A percentile compares a stretch with the other conserved stretches of the same genome.
phyloP scores from a whole-genome alignment of 2,797 vertebrate genomes.

The Mastacembelus armatus region DNA sequence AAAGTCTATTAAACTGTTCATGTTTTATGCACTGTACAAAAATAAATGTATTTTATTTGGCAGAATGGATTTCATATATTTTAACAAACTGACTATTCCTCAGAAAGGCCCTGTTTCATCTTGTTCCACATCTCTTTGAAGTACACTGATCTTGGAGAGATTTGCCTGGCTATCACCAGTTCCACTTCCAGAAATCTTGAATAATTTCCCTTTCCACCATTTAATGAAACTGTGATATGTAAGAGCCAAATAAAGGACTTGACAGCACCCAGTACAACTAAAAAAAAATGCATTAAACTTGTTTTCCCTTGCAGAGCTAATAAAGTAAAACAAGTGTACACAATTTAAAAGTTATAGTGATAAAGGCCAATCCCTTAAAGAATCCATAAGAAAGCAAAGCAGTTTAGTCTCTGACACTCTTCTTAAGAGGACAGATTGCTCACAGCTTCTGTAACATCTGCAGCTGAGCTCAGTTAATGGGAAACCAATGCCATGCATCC shows the following conservation, averaged over 20 bases:
- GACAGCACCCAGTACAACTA: not conserved
- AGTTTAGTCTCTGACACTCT: slow-evolving; percentile 20
- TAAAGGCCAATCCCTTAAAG: slow-evolving; percentile 31
- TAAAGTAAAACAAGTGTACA: slow-evolving; percentile 58
- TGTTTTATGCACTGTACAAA: too few species aligned
- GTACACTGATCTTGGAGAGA: not conserved
- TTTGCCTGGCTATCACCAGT: too few species aligned
- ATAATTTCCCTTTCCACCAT: not conserved
- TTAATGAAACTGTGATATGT: not conserved
- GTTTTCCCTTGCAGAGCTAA: too few species aligned
- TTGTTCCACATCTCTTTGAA: not conserved
- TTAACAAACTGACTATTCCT: not conserved
- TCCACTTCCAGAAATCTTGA: not conserved
- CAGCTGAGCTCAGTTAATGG: slow-evolving; percentile 29
- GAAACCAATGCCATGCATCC: slow-evolving; percentile 40
- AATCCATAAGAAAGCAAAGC: slow-evolving; percentile 28
- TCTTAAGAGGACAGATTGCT: slow-evolving; percentile 5
- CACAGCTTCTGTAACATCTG: slow-evolving; percentile 32
- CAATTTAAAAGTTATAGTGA: slow-evolving; percentile 36
- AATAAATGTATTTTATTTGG: not conserved
- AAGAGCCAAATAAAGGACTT: not conserved
- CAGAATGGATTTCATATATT: not conserved
- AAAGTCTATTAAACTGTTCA: not conserved
- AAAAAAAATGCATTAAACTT: too few species aligned
- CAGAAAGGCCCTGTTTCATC: not conserved